These are phyloP conservation scores for Strix aluco DNA, from an alignment of 2,113 vertebrate species.

Conservation along the genomic window DNA sequence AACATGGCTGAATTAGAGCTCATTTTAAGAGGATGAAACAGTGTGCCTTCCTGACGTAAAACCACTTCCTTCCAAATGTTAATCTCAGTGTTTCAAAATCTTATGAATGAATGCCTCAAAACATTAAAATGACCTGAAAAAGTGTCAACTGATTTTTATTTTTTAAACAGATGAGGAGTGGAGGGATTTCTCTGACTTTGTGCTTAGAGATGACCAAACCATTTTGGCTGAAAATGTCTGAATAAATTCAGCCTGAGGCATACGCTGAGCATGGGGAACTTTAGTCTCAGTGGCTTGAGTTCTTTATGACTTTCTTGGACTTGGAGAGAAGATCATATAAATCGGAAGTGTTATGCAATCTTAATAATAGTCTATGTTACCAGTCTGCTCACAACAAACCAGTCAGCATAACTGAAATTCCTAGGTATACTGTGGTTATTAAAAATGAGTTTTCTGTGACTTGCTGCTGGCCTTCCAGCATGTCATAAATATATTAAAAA, in stretches of 20 bases:
- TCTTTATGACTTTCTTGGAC: not conserved
- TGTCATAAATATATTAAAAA: not conserved
- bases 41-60: not conserved
- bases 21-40: not conserved
- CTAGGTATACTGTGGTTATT: not conserved
- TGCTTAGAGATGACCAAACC: not conserved
- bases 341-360: not conserved
- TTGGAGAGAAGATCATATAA: not conserved
- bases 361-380: not conserved
- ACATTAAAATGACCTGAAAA: not conserved
- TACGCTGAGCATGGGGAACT: not conserved
- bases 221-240: not conserved
- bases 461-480: not conserved
- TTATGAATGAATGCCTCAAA: not conserved
- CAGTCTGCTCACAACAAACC: not conserved
- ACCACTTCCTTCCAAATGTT: not conserved
- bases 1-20: not conserved
- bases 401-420: constrained; percentile 35
- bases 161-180: not conserved
- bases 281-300: not conserved
- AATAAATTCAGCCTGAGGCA: not conserved
- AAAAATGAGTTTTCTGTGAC: not conserved
- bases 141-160: not conserved
- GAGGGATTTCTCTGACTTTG: not conserved
- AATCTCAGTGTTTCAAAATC: not conserved